phyloP scores from a whole-genome alignment of 2,113 vertebrate species.

The Ageneiosus marmoratus region DNA sequence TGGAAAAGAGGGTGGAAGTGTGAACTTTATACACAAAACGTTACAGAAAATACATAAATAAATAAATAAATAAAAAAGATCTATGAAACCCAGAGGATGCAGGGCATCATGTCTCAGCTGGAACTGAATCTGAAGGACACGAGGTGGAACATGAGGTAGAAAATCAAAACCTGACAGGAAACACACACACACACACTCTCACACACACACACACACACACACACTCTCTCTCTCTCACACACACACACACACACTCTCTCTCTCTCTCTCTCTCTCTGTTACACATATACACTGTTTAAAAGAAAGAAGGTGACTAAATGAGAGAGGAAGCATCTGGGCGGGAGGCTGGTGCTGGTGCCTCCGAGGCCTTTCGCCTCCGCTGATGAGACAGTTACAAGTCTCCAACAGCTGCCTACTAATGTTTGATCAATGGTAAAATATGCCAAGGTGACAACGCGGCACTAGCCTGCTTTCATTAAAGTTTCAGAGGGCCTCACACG shows the following conservation, averaged over 20 bases:
- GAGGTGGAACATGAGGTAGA: slow-evolving; percentile 50
- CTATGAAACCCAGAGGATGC: slow-evolving; percentile 32
- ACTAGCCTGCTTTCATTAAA: slow-evolving; percentile 91
- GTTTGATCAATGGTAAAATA: slow-evolving; percentile 96
- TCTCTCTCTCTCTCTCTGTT: background rate
- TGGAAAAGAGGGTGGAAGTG: too few relatives aligned
- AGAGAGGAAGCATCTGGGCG: slow-evolving; percentile 70
- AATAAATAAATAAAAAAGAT: background rate
- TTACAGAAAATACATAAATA: too few relatives aligned
- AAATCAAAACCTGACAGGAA: slow-evolving; percentile 20
- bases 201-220: too few relatives aligned
- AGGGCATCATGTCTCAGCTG: slow-evolving; percentile 45
- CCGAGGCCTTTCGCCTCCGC: slow-evolving; percentile 68
- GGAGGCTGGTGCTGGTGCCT: slow-evolving; percentile 73
- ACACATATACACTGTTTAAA: background rate
- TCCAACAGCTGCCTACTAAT: slow-evolving; percentile 85
- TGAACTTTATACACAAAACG: background rate
- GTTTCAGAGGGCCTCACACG: slow-evolving; percentile 80
- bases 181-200: background rate
- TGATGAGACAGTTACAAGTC: slow-evolving; percentile 86
- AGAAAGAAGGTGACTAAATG: slow-evolving; percentile 30
- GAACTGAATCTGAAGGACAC: slow-evolving; percentile 49
- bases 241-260: too few relatives aligned
- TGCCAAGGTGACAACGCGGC: slow-evolving; percentile 88
- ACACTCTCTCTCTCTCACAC: background rate